phyloP scores from a whole-genome alignment of 2,113 vertebrate genomes.

The Halcyon senegalensis region DNA sequence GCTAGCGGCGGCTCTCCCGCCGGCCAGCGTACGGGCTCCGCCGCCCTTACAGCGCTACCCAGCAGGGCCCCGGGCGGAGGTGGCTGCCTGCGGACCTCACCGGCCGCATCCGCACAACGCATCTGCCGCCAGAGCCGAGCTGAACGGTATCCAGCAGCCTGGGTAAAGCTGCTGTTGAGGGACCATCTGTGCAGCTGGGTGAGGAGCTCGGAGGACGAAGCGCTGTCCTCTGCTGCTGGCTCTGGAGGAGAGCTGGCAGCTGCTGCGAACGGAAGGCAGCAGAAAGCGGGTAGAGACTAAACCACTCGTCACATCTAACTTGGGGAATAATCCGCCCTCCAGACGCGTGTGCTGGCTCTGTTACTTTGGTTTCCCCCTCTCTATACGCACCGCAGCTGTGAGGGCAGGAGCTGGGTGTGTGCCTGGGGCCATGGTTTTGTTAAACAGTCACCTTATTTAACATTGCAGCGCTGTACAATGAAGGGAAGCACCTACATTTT shows the following conservation, averaged over 20 bases:
- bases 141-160: accelerated
- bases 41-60: not conserved
- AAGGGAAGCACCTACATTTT: not conserved
- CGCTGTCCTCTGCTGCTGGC: accelerated
- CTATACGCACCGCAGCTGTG: accelerated
- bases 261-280: not conserved
- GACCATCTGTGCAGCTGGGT: accelerated
- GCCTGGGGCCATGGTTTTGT: not conserved
- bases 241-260: not conserved
- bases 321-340: not conserved
- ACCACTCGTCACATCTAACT: accelerated
- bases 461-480: not conserved
- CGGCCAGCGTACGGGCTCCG: not conserved
- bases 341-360: accelerated
- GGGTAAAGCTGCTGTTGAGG: accelerated
- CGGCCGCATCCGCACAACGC: not conserved
- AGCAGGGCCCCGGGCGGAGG: accelerated
- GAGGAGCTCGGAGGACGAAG: not conserved
- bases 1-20: not conserved
- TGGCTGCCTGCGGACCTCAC: not conserved
- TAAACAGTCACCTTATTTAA: not conserved
- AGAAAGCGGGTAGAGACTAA: accelerated
- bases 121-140: accelerated
- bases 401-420: accelerated
- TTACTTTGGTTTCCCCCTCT: accelerated